phyloP scores from a whole-genome alignment of 2,113 vertebrate genomes.

The Struthidea cinerea region DNA sequence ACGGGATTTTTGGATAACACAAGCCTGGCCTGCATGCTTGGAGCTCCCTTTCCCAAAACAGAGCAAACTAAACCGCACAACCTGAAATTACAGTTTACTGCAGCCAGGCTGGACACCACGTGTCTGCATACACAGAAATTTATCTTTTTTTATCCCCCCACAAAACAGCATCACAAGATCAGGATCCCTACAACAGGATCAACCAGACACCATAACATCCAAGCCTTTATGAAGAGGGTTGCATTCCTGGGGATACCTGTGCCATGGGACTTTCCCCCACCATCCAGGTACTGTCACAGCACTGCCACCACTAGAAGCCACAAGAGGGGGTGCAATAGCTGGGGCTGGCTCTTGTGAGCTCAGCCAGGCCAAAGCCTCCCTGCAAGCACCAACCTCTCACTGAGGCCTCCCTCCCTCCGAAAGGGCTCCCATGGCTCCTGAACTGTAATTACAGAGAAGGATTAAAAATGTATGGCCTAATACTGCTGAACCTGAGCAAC shows the following conservation, averaged over 20 bases:
- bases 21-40: not conserved
- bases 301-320: not conserved
- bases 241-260: not conserved
- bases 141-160: fast-evolving
- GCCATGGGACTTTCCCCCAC: not conserved
- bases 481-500: not conserved
- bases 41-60: not conserved
- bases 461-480: not conserved
- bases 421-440: not conserved
- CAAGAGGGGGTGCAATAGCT: not conserved
- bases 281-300: not conserved
- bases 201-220: fast-evolving
- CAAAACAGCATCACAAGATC: not conserved
- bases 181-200: fast-evolving
- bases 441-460: not conserved
- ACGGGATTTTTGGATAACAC: not conserved
- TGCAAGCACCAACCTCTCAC: not conserved
- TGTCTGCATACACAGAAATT: not conserved
- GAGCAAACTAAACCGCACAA: not conserved
- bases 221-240: no score
- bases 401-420: not conserved
- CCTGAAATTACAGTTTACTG: not conserved
- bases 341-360: not conserved
- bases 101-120: not conserved
- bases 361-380: not conserved